phyloP scores from a whole-genome alignment of 2,888 invertebrate species.

The Dexiosoma caninum region DNA sequence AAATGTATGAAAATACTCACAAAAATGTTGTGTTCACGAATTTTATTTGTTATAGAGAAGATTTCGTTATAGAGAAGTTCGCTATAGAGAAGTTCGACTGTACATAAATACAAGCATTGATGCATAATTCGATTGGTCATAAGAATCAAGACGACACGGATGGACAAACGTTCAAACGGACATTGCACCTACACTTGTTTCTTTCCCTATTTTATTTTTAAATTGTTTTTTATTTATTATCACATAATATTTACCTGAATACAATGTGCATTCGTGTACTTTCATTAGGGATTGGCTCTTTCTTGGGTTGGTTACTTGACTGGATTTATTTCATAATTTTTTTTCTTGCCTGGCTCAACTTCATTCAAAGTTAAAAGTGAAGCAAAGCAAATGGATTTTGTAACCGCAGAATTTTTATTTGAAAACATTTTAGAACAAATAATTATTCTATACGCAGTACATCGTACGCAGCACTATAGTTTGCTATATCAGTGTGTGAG shows the following conservation, averaged over 20 bases:
- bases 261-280: neutral
- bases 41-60: no score
- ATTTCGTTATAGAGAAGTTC: no score
- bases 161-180: slow-evolving; percentile 58
- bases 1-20: no score
- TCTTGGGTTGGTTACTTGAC: slow-evolving; percentile 43
- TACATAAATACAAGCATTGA: no score
- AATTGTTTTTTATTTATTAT: slow-evolving; percentile 8
- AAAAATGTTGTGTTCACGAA: no score
- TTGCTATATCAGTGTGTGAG: no score
- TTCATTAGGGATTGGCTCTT: slow-evolving; percentile 59
- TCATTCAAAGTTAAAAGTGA: slow-evolving; percentile 40
- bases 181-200: slow-evolving; percentile 63
- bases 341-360: slow-evolving; percentile 42
- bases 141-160: slow-evolving; percentile 50
- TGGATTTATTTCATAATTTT: slow-evolving; percentile 18
- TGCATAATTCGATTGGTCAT: slow-evolving; percentile 44
- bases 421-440: slow-evolving; percentile 53
- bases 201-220: slow-evolving; percentile 10
- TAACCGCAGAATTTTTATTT: slow-evolving; percentile 27
- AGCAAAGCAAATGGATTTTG: slow-evolving; percentile 47
- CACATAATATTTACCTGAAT: slow-evolving; percentile 21
- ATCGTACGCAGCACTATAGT: slow-evolving; percentile 42
- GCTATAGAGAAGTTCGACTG: no score
- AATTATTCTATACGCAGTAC: slow-evolving; percentile 50